Conservation (phyloP, 2,888 invertebrate species). For the Pedicia rivosa region DNA sequence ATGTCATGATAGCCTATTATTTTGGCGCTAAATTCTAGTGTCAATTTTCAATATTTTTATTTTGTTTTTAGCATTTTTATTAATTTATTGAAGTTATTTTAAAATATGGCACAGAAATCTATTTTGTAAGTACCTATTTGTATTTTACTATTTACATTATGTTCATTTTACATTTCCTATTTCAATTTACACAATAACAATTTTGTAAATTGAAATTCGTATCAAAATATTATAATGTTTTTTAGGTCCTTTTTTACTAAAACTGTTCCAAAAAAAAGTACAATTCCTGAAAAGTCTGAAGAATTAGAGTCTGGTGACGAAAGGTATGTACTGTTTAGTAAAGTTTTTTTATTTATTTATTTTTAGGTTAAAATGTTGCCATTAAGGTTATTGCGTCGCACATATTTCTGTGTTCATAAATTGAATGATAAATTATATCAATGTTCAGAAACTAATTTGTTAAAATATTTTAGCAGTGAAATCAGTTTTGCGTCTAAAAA, state of each 20-base stretch:
- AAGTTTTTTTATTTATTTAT: too few species aligned
- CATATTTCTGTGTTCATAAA: too few species aligned
- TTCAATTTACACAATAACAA: too few species aligned
- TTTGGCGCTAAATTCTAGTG: too few species aligned
- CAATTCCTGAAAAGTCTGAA: conserved; percentile 13
- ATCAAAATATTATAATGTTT: conserved; percentile 9
- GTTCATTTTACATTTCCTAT: too few species aligned
- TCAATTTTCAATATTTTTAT: too few species aligned
- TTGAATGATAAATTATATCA: too few species aligned
- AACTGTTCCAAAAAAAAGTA: conserved; percentile 11
- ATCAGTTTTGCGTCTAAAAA: conserved; percentile 9
- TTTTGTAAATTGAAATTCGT: conserved; percentile 2
- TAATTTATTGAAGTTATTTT: neutral
- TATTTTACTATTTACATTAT: too few species aligned
- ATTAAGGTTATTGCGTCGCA: too few species aligned
- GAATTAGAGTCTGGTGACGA: conserved; percentile 14
- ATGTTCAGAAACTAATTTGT: neutral
- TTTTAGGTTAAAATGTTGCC: too few species aligned
- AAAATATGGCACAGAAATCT: conserved; percentile 22
- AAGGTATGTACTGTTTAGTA: conserved; percentile 8
- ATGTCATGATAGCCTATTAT: too few species aligned
- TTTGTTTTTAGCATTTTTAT: too few species aligned
- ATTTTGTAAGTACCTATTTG: conserved; percentile 22
- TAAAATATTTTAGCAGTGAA: neutral
- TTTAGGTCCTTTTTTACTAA: conserved; percentile 31